Evolutionary conservation across 2,888 invertebrate genomes (phyloP), one percentile per base, ranked within the genome.

Genomic region (Platycheirus rosarum): DNA sequence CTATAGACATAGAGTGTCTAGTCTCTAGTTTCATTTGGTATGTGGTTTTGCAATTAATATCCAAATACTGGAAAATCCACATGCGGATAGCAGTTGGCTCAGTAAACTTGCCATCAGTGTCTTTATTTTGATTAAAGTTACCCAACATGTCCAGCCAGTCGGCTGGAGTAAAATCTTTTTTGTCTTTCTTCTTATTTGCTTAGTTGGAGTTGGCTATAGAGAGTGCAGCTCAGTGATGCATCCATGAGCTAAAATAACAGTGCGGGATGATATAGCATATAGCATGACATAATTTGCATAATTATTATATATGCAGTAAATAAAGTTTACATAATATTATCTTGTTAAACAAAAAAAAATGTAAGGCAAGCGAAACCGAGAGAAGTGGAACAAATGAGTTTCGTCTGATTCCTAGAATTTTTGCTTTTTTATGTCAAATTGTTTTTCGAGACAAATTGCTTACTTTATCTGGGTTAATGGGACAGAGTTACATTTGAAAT

Each of bases 31-130:
- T 55, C 29, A 55, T 37, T 51, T 46, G 18, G 40, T 63, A 76
- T 46, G 68, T 49, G 49, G 69, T 62, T 23, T 63, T 79, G 62
- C 55, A 73, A 73, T 48, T 11, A n/a, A n/a, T 40, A 55, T 53
- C 40, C 35, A 20, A 44, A 35, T 8, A 55, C 20, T 49, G 60
- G 35, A 14, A 18, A n/a, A 4, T 18, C 11, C 40, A 48, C 46
- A 68, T 66, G 51, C 68, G 57, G 55, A 73, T 63, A 82, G 68
- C 49, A 60, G 63, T 51, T 77, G 77, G 51, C 68, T 77, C 11
- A 82, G 73, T 82, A 73, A 73, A 82, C 82, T 76, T 82, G 71
- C 82, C 66, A 73, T 66, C 66, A 77, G 49, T 77, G 53, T 63
- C 73, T 73, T 73, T 55, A 57, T 76, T 82, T 68, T 16, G 16